These are phyloP conservation scores for Unio pictorum DNA, from an alignment of 2,888 invertebrate species.

Conservation along the genomic window DNA sequence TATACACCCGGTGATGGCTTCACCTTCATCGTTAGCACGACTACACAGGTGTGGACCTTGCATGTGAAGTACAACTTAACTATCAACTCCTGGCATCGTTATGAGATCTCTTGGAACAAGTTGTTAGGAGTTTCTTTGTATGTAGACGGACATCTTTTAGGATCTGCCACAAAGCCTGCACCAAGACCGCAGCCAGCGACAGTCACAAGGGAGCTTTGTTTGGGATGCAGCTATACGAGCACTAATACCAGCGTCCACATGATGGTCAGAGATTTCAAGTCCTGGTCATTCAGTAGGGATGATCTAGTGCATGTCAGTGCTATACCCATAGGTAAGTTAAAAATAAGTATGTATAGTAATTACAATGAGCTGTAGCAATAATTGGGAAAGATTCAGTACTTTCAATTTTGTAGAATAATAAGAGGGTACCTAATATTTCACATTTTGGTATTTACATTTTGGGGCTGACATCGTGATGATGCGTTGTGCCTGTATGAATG, in stretches of 20 bases:
- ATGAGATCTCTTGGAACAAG: slow-evolving; percentile 48
- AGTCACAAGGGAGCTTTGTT: slow-evolving; percentile 13
- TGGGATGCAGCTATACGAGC: slow-evolving; percentile 30
- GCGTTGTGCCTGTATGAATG: too few relatives aligned
- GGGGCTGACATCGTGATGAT: too few relatives aligned
- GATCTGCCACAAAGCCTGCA: slow-evolving; percentile 26
- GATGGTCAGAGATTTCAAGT: slow-evolving; percentile 25
- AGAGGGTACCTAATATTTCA: too few relatives aligned
- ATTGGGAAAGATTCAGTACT: too few relatives aligned
- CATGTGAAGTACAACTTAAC: slow-evolving; percentile 22
- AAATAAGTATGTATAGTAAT: too few relatives aligned
- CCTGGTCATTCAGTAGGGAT: slow-evolving; percentile 34
- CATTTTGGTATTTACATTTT: too few relatives aligned
- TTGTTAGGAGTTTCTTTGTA: slow-evolving; percentile 39
- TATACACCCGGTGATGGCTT: slow-evolving; percentile 27
- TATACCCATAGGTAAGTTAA: slow-evolving; percentile 4
- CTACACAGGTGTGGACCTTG: slow-evolving; percentile 36
- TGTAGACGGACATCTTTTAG: slow-evolving; percentile 36
- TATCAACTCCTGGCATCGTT: slow-evolving; percentile 42
- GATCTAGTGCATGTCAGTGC: slow-evolving; percentile 29
- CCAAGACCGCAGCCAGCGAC: slow-evolving; percentile 8
- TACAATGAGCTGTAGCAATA: too few relatives aligned
- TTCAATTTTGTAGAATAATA: too few relatives aligned
- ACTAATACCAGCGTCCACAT: slow-evolving; percentile 15
- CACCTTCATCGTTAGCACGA: slow-evolving; percentile 42